Percentiles rank a stretch among this genome's conserved stretches.
phyloP scores from a whole-genome alignment of 2,888 invertebrate genomes.

The Cantharis lateralis region DNA sequence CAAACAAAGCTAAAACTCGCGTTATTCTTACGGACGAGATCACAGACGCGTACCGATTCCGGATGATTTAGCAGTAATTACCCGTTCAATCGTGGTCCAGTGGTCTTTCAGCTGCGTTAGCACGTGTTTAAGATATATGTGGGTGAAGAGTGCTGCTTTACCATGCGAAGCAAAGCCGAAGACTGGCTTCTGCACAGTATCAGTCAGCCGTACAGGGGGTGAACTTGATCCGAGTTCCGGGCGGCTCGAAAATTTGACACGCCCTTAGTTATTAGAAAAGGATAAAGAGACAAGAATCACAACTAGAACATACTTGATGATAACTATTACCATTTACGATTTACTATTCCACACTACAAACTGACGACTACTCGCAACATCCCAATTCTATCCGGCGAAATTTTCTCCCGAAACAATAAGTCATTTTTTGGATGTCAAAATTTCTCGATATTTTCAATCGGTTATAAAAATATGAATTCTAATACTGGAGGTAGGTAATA shows the following conservation, averaged over 20 bases:
- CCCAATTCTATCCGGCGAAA: neutral
- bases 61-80: conserved; percentile 53
- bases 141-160: conserved; percentile 47
- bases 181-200: conserved; percentile 55
- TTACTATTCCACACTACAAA: neutral
- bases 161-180: conserved; percentile 53
- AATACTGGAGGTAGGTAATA: neutral
- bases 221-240: conserved; percentile 54
- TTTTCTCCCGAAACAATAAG: neutral
- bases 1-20: conserved; percentile 31
- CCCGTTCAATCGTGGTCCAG: conserved; percentile 51
- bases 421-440: neutral
- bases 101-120: conserved; percentile 46
- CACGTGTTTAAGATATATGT: conserved; percentile 52
- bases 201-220: conserved; percentile 54
- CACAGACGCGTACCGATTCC: conserved; percentile 51
- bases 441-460: neutral
- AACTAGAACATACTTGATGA: conserved; percentile 10
- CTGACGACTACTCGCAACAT: neutral
- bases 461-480: neutral
- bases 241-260: conserved; percentile 35
- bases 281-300: conserved; percentile 29
- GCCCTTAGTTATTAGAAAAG: conserved; percentile 35
- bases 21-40: conserved; percentile 40
- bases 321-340: conserved; percentile 2